A percentile compares a stretch with the other conserved stretches of the same genome.
Conservation (phyloP, 2,113 vertebrate species). For the Lanius collurio region DNA sequence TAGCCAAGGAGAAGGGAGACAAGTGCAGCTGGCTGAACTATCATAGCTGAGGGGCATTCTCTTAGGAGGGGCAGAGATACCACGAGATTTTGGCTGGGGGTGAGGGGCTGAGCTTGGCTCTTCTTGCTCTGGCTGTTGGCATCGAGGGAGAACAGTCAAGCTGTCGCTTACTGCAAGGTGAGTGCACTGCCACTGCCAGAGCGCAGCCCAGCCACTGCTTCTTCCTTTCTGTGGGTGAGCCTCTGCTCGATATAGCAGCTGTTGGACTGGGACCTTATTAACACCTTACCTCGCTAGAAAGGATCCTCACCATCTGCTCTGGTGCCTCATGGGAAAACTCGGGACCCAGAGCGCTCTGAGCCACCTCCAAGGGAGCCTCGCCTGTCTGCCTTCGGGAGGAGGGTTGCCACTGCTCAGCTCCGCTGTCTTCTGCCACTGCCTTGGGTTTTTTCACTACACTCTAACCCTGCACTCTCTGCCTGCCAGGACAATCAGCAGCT, state of each 20-base stretch:
- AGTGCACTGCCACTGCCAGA: not conserved
- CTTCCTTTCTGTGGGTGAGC: not conserved
- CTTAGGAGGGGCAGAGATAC: not conserved
- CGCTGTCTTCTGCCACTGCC: not conserved
- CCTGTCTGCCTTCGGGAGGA: rapidly evolving
- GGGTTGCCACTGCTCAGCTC: too few relatives aligned
- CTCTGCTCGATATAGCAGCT: not conserved
- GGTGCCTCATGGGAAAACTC: not conserved
- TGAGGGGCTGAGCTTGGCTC: not conserved
- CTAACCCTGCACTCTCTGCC: rapidly evolving
- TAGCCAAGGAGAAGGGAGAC: not conserved
- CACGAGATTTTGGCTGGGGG: not conserved
- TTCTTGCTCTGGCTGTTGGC: too few relatives aligned
- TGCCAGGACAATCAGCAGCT: rapidly evolving
- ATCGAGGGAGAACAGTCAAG: rapidly evolving
- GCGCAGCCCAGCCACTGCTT: not conserved
- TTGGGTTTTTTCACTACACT: not conserved
- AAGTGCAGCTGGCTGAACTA: not conserved
- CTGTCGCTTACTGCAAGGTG: not conserved
- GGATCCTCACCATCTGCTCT: too few relatives aligned
- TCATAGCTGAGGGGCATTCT: not conserved
- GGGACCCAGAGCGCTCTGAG: rapidly evolving
- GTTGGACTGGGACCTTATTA: not conserved
- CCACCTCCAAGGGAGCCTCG: not conserved
- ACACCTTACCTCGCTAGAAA: not conserved